Base-by-base conservation (phyloP, 2,888 invertebrate species). In the Euclidia mi region DNA sequence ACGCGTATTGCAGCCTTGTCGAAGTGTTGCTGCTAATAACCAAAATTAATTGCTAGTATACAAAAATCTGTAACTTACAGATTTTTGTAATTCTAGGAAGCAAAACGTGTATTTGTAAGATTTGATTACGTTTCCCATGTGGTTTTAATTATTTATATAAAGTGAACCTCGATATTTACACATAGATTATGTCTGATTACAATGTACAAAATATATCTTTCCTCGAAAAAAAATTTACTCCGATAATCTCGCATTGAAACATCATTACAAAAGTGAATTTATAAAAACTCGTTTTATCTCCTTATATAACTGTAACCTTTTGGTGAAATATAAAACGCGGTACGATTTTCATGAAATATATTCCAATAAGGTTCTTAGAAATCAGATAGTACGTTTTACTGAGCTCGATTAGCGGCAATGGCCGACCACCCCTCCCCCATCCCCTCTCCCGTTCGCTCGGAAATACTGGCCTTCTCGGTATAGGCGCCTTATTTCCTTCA, bases 401-500 rank as follows among this genome's bases (percentile, higher is more conserved):
- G 56, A 62, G 71, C 63, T 66, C 71, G 63, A 79, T 76, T 70
- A 71, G 49, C 56, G 63, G 62, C 69, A 43, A 45, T 49, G n/a
- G 52, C 56, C 53, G 42, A 69, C 44, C 65, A 60, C 48, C 52
- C 25, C 41, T 14, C 17, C 56, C 20, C 6, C 4, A 1, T 40
- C 11, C 47, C 51, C 60, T 35, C 43, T 18, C 28, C 9, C 29
- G 0, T 1, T 10, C 48, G 51, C 56, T 43, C 75, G 69, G 81
- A 75, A 76, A 76, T 69, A 61, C 58, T 67, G 63, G 71, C 63
- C 67, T 68, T 61, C 76, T 67, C 65, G 61, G 65, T 71, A 62
- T 82, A 82, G 82, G 84, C 83, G 69, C 78, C 76, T 83, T 81
- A 82, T 81, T 85, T 87, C 87, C 85, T 83, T 71, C 75, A 70